phyloP scores from a whole-genome alignment of 1,140 invertebrate genomes.

The Drosophila parvula region DNA sequence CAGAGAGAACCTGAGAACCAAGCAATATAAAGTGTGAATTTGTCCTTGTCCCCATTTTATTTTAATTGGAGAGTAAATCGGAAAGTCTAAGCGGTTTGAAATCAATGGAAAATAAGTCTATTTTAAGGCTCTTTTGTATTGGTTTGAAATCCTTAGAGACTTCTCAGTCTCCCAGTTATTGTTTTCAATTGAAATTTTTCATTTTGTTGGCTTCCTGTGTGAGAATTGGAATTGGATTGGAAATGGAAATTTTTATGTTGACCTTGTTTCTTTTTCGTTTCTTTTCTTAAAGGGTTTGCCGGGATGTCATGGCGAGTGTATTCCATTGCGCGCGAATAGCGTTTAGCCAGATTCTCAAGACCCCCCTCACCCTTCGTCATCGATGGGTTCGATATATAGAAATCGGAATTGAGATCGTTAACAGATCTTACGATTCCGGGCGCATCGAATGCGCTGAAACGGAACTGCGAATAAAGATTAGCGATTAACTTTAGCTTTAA shows the following conservation, averaged over 20 bases:
- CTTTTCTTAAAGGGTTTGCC: conserved; percentile 85
- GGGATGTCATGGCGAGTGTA: conserved; percentile 86
- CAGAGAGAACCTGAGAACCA: conserved; percentile 14
- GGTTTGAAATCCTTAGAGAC: background rate
- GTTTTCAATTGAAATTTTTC: background rate
- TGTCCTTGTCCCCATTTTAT: conserved; percentile 17
- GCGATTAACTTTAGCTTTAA: conserved; percentile 46
- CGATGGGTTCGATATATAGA: conserved; percentile 23
- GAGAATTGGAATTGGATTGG: conserved; percentile 33
- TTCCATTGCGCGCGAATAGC: conserved; percentile 85
- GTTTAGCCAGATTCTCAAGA: conserved; percentile 72
- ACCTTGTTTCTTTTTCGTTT: conserved; percentile 82
- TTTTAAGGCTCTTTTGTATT: background rate
- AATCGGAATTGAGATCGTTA: conserved; percentile 34
- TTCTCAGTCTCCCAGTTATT: background rate
- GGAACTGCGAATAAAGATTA: conserved; percentile 39
- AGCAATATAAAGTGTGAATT: conserved; percentile 19
- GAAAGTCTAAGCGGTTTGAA: background rate
- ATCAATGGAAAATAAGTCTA: background rate
- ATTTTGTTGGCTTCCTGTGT: conserved; percentile 43
- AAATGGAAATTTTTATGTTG: conserved; percentile 74
- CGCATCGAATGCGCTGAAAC: conserved; percentile 38
- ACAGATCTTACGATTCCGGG: background rate
- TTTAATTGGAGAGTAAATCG: background rate
- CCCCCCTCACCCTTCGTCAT: conserved; percentile 10